Base-by-base conservation (phyloP, 2,888 invertebrate genomes). In the Drosophila borborema region DNA sequence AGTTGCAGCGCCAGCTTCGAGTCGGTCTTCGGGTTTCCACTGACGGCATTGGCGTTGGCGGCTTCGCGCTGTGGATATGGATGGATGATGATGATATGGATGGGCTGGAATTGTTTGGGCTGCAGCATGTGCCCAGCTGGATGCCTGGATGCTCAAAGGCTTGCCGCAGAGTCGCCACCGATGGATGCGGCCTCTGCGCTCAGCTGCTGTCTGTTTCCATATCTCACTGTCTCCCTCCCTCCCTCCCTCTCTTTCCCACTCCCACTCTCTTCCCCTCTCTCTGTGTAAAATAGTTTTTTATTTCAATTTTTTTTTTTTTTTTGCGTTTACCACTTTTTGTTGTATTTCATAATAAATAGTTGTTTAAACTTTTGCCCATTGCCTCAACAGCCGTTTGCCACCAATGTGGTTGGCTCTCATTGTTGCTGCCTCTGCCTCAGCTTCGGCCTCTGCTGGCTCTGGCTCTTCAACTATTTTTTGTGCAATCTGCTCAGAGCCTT, bases 311-410 rank as follows among this genome's bases (percentile, higher is more conserved):
- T 43, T 78, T 76, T 78, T 63, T 55, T 41, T 46, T 43, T 78
- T 76, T 78, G 75, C 72, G 72, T 58, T 45, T 56, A 45, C 77
- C 77, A 61, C 72, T 75, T 76, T 71, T 75, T 82, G 66, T 78
- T 85, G 88, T 85, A 85, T 89, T 86, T 90, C 79, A 87, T 85
- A 89, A 85, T 89, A 85, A 85, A 85, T 85, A 85, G 90, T 86
- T 86, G 86, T 88, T 86, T 87, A 90, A 90, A 88, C 88, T 90
- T 86, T 86, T 81, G 74, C 72, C 76, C 74, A 74, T 72, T 68
- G 60, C 72, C 72, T 62, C 64, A 67, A 74, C 73, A 88, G 86
- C 74, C 84, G 81, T 88, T 90, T 88, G 74, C 86, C 88, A 85
- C 89, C 89, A 89, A 89, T 90, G 86, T 72, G 90, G 90, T 86